These are phyloP conservation scores for Eurypyga helias DNA, from an alignment of 2,113 vertebrate species.

Conservation along the genomic window DNA sequence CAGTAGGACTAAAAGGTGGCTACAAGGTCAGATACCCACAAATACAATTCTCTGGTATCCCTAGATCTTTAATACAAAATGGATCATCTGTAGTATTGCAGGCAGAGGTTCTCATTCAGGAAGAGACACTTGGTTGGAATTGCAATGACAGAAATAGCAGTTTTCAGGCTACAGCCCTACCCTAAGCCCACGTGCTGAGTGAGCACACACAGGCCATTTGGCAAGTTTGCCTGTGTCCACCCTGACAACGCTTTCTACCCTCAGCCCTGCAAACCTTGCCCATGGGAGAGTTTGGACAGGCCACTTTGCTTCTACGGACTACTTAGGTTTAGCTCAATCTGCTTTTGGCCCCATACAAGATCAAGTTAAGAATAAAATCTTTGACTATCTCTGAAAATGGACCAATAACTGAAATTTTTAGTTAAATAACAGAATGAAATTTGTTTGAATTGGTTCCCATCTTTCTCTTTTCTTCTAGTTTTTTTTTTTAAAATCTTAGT, in stretches of 20 bases:
- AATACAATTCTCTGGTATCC: background rate
- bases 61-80: background rate
- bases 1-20: background rate
- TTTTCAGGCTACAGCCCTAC: background rate
- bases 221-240: background rate
- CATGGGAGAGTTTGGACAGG: background rate
- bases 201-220: background rate
- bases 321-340: background rate
- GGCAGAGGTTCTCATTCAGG: accelerated
- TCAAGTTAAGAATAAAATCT: background rate
- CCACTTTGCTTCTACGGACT: background rate
- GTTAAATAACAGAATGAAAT: background rate
- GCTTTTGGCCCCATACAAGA: background rate
- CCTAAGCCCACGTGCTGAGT: accelerated
- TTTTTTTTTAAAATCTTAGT: constrained; percentile 23
- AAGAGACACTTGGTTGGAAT: background rate
- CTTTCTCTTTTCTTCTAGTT: constrained; percentile 35
- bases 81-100: background rate
- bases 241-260: accelerated
- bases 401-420: background rate
- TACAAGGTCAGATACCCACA: background rate
- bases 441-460: constrained; percentile 14
- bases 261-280: background rate
- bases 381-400: background rate
- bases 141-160: background rate